Percentiles rank a stretch among this genome's conserved stretches.
Conservation (phyloP, 2,113 vertebrate species). For the Coracopsis vasa region DNA sequence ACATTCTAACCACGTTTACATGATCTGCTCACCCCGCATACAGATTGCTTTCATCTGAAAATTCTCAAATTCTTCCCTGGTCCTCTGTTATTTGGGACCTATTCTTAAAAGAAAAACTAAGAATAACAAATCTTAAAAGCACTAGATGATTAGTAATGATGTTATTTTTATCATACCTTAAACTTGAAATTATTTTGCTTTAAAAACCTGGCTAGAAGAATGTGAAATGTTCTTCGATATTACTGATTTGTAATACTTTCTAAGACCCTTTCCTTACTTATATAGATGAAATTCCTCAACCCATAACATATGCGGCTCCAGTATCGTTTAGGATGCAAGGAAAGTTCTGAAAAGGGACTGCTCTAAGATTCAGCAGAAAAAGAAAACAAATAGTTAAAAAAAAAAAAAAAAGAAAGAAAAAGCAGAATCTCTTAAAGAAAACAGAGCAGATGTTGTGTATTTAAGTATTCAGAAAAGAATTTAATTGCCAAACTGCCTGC, state of each 20-base stretch:
- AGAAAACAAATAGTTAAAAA: background rate
- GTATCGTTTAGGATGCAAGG: background rate
- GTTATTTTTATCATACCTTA: background rate
- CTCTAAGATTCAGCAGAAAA: background rate
- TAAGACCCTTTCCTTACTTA: background rate
- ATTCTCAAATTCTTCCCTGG: no score
- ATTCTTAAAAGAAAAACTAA: background rate
- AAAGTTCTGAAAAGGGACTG: conserved; percentile 2
- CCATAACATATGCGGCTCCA: background rate
- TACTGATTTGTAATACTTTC: background rate
- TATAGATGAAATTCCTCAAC: background rate
- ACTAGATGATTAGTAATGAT: background rate
- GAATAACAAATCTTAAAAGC: background rate
- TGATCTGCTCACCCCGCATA: no score
- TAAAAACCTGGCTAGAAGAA: conserved; percentile 8
- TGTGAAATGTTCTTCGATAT: conserved; percentile 8
- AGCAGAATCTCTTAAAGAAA: background rate
- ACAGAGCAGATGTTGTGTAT: background rate
- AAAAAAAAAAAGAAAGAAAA: background rate
- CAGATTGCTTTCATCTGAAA: no score
- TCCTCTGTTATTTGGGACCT: conserved; percentile 29
- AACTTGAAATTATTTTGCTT: conserved; percentile 3
- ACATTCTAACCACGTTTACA: no score
- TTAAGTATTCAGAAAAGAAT: background rate
- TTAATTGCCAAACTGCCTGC: background rate